Conservation (phyloP, 2,888 invertebrate species). For the Tachina fera region DNA sequence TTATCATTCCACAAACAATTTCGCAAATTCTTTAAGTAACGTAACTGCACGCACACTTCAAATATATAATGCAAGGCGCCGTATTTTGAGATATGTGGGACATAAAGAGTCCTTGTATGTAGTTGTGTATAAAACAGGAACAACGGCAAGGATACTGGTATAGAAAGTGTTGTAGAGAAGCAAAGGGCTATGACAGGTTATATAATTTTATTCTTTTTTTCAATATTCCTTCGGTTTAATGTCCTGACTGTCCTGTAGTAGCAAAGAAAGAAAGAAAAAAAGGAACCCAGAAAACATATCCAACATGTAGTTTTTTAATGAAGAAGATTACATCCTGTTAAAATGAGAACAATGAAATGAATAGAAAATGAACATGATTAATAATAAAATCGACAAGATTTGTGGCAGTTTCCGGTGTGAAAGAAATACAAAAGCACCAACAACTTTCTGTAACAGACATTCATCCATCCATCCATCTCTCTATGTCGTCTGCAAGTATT, state of each 20-base stretch:
- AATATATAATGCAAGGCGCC: background rate
- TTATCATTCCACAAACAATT: background rate
- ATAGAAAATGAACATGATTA: constrained; percentile 8
- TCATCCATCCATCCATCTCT: background rate
- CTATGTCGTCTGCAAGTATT: background rate
- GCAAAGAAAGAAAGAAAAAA: no score
- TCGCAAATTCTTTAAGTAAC: background rate
- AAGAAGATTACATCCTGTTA: constrained; percentile 59
- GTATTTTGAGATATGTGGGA: background rate
- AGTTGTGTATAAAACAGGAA: background rate
- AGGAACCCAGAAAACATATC: background rate
- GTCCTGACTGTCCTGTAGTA: background rate
- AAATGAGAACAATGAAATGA: constrained; percentile 45
- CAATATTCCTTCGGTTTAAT: constrained; percentile 15
- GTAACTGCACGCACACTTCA: background rate
- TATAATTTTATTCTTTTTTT: background rate
- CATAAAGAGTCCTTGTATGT: background rate
- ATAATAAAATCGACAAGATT: constrained; percentile 34
- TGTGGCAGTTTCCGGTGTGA: constrained; percentile 60
- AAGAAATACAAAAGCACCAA: background rate
- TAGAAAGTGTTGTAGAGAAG: constrained; percentile 21
- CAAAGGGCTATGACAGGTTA: constrained; percentile 21
- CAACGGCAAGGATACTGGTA: background rate
- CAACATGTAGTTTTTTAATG: constrained; percentile 24
- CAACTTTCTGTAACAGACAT: background rate